These are phyloP conservation scores for Lottia gigantea DNA, from an alignment of 2,888 invertebrate genomes.

Conservation along the genomic window DNA sequence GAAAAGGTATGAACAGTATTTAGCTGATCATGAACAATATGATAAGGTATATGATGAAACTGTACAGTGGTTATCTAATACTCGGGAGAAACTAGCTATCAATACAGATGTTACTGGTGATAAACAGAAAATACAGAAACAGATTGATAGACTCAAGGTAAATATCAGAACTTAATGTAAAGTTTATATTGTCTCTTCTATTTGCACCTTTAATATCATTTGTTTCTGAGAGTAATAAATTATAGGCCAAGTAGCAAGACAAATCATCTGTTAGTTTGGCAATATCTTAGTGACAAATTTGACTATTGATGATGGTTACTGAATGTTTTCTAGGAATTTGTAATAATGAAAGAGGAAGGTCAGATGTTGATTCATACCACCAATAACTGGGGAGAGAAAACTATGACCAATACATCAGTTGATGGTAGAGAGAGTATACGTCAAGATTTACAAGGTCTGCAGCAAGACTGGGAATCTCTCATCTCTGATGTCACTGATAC, in stretches of 20 bases:
- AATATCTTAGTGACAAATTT: no score
- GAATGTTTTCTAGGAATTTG: conserved; percentile 76
- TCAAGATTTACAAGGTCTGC: conserved; percentile 82
- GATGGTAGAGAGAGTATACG: conserved; percentile 89
- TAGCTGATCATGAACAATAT: conserved; percentile 87
- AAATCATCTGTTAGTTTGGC: no score
- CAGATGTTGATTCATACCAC: conserved; percentile 87
- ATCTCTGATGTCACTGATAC: conserved; percentile 87
- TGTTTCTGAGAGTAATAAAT: no score
- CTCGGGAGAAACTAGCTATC: conserved; percentile 85
- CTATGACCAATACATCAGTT: conserved; percentile 90
- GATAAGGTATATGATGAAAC: conserved; percentile 79
- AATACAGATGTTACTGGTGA: conserved; percentile 81
- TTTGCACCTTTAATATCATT: no score
- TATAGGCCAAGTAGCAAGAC: no score
- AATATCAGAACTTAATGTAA: no score
- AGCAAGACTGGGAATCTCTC: conserved; percentile 90
- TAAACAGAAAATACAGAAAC: conserved; percentile 58
- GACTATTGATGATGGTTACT: not conserved
- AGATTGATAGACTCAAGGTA: conserved; percentile 62
- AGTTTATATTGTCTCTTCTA: no score
- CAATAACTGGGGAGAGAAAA: conserved; percentile 90
- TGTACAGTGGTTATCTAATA: conserved; percentile 84
- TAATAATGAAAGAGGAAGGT: conserved; percentile 92
- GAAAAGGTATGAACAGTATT: conserved; percentile 77